These are phyloP conservation scores for Amorpha juglandis DNA, from an alignment of 2,888 invertebrate species.

Conservation along the genomic window DNA sequence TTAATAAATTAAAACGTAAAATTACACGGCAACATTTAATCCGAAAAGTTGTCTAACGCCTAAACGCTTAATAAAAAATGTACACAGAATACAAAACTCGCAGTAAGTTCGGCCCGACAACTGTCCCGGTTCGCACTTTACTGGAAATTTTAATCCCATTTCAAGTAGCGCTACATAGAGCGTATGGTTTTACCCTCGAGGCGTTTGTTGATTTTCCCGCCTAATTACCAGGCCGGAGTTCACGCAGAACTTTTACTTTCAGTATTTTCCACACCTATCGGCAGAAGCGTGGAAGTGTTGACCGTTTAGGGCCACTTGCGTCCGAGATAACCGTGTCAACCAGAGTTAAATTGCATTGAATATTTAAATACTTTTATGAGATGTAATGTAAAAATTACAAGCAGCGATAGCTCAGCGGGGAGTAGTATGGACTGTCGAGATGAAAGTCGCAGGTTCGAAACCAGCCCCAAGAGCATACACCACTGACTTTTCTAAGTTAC, in stretches of 20 bases:
- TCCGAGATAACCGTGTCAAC: not conserved
- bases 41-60: conserved; percentile 12
- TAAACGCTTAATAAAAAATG: conserved; percentile 30
- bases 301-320: not conserved
- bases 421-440: no score
- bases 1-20: conserved; percentile 22
- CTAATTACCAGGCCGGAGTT: conserved; percentile 42
- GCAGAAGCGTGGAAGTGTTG: conserved; percentile 6
- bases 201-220: conserved; percentile 44
- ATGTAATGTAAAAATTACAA: not conserved
- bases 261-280: conserved; percentile 35
- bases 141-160: conserved; percentile 41
- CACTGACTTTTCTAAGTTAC: no score
- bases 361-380: not conserved
- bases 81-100: conserved; percentile 25
- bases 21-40: conserved; percentile 21
- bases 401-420: no score
- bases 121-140: conserved; percentile 34
- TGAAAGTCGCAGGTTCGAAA: no score
- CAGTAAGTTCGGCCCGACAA: conserved; percentile 13
- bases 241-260: conserved; percentile 35
- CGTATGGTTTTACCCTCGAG: conserved; percentile 34
- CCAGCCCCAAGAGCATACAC: no score
- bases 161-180: conserved; percentile 36
- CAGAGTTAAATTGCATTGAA: not conserved